Conservation (phyloP, 2,113 vertebrate genomes). For the Rhea americana region DNA sequence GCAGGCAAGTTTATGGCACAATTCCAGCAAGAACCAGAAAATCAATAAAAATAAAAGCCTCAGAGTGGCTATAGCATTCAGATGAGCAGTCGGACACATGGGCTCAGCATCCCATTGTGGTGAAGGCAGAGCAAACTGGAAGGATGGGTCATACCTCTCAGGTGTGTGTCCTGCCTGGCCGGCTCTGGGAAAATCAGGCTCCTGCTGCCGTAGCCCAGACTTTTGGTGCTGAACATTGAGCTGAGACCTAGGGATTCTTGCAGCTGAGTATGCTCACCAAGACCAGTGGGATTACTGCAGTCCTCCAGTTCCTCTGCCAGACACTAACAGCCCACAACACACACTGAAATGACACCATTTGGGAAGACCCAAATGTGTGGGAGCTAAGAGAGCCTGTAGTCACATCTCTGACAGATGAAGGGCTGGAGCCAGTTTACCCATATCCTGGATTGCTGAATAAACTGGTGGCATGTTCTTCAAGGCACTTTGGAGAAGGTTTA, state of each 20-base stretch:
- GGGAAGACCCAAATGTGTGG: not conserved
- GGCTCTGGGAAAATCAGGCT: not conserved
- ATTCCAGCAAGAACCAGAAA: not conserved
- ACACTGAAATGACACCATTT: not conserved
- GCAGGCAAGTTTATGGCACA: not conserved
- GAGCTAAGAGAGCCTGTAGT: not conserved
- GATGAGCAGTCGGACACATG: not conserved
- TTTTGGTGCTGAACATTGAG: not conserved
- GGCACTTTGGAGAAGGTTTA: not conserved
- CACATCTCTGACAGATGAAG: not conserved
- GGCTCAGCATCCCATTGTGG: not conserved
- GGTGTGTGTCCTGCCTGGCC: too few relatives aligned
- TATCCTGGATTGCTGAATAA: not conserved
- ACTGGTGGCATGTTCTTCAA: not conserved
- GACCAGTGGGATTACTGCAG: not conserved
- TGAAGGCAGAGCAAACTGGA: too few relatives aligned
- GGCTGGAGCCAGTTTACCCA: not conserved
- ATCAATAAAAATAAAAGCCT: not conserved
- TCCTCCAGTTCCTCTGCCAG: not conserved
- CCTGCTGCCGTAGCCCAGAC: not conserved
- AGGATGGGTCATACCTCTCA: too few relatives aligned
- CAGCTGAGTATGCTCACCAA: not conserved
- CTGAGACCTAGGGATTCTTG: not conserved
- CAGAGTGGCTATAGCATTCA: not conserved
- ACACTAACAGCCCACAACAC: not conserved